A percentile compares a stretch with the other conserved stretches of the same genome.
These are phyloP conservation scores for Sapajus apella DNA, from an alignment of 2,113 vertebrate species.

Conservation along the genomic window DNA sequence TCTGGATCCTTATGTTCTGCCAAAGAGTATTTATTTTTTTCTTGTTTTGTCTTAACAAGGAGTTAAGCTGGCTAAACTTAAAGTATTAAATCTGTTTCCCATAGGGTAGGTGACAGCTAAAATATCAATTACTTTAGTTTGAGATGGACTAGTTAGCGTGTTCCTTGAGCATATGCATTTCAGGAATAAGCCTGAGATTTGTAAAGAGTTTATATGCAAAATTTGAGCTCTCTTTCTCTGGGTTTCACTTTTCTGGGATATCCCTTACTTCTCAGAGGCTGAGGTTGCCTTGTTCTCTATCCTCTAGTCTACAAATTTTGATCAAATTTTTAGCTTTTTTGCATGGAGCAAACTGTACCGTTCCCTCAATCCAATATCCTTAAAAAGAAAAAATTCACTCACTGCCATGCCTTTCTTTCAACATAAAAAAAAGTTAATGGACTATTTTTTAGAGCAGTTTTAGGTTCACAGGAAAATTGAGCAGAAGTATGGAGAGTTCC, in stretches of 20 bases:
- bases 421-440: not conserved
- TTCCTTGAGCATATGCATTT: not conserved
- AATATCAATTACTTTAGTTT: not conserved
- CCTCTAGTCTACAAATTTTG: not conserved
- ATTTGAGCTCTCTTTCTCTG: not conserved
- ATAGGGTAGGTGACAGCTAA: not conserved
- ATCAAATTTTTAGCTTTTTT: slow-evolving; percentile 14
- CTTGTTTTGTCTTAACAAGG: not conserved
- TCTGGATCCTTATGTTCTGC: not conserved
- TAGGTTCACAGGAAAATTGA: slow-evolving; percentile 15
- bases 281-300: not conserved
- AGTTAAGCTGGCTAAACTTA: not conserved
- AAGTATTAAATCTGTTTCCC: not conserved
- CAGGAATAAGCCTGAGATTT: not conserved
- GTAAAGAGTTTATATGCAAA: not conserved
- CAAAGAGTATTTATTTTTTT: not conserved
- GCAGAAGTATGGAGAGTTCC: not conserved
- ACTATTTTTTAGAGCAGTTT: not conserved
- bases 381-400: not conserved
- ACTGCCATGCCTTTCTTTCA: not conserved
- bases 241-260: not conserved
- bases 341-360: not conserved
- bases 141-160: not conserved
- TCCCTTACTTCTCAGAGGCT: not conserved
- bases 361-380: not conserved